A percentile compares a stretch with the other conserved stretches of the same genome.
Evolutionary conservation across 2,888 invertebrate genomes (phyloP).

Genomic region (Xylota sylvarum): DNA sequence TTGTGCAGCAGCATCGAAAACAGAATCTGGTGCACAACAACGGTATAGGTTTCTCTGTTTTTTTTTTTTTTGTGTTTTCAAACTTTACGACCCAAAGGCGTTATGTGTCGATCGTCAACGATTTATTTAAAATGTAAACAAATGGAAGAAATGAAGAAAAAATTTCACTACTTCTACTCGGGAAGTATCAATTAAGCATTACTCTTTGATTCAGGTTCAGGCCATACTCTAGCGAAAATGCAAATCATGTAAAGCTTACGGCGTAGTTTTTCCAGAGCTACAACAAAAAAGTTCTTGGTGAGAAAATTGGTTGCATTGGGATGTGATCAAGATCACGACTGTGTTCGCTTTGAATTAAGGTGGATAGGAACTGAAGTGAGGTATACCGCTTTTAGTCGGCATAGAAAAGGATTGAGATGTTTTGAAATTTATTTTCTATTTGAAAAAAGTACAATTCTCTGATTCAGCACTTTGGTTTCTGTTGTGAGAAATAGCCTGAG

Average conservation of each 20-base stretch:
- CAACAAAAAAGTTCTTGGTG: not conserved
- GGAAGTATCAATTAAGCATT: slow-evolving; percentile 59
- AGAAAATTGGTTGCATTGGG: slow-evolving; percentile 55
- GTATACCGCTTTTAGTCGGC: slow-evolving; percentile 23
- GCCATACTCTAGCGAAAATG: slow-evolving; percentile 24
- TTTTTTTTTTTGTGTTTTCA: slow-evolving; percentile 30
- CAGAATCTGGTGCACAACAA: slow-evolving; percentile 8
- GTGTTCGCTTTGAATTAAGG: slow-evolving; percentile 19
- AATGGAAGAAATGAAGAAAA: slow-evolving; percentile 61
- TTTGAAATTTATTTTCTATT: slow-evolving; percentile 26
- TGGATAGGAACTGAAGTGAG: slow-evolving; percentile 9
- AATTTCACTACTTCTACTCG: slow-evolving; percentile 47
- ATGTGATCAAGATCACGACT: slow-evolving; percentile 67
- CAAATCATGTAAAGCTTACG: slow-evolving; percentile 61
- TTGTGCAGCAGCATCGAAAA: slow-evolving; percentile 40
- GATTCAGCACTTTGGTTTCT: not conserved
- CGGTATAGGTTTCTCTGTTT: slow-evolving; percentile 42
- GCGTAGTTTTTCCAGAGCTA: slow-evolving; percentile 28
- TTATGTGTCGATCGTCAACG: slow-evolving; percentile 68
- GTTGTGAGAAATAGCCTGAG: slow-evolving; percentile 21
- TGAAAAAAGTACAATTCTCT: not conserved
- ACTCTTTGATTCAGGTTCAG: slow-evolving; percentile 27
- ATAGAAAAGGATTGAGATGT: slow-evolving; percentile 34
- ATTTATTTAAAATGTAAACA: slow-evolving; percentile 71
- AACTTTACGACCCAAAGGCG: slow-evolving; percentile 59